Evolutionary conservation across 2,113 vertebrate species (phyloP).

Genomic region (Puntigrus tetrazona): DNA sequence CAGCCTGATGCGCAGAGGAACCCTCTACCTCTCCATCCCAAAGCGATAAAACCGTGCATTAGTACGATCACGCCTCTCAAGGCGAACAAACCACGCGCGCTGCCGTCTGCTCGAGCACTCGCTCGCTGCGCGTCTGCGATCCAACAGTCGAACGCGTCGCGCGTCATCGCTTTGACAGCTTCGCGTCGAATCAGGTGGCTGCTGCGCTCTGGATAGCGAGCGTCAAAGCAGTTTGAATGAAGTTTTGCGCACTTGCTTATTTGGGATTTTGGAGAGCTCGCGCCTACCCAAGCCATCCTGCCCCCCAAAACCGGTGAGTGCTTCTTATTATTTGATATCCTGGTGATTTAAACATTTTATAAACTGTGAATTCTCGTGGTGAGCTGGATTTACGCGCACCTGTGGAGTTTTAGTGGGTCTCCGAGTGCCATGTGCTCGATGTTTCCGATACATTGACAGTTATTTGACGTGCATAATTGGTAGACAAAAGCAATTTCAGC

Average conservation of each 20-base stretch:
- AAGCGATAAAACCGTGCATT: not conserved
- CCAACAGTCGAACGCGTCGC: constrained; percentile 61
- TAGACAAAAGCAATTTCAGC: not conserved
- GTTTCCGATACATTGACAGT: not conserved
- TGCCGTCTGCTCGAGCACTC: not conserved
- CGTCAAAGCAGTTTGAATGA: constrained; percentile 66
- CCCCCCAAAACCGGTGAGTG: constrained; percentile 80
- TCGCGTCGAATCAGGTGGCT: constrained; percentile 76
- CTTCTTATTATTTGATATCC: not conserved
- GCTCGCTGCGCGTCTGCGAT: constrained; percentile 44
- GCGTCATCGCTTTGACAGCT: constrained; percentile 79
- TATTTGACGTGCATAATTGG: not conserved
- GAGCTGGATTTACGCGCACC: constrained; percentile 30
- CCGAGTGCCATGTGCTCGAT: not conserved
- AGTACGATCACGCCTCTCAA: not conserved
- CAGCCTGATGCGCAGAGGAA: constrained; percentile 21
- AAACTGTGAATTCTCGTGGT: not conserved
- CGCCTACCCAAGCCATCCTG: constrained; percentile 52
- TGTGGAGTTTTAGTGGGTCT: not conserved
- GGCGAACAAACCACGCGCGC: constrained; percentile 19
- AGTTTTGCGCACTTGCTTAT: constrained; percentile 77
- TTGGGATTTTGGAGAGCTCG: constrained; percentile 69
- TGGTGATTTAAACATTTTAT: not conserved
- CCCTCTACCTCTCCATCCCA: constrained; percentile 19
- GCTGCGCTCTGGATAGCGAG: constrained; percentile 66